These are phyloP conservation scores for Argyresthia albistria DNA, from an alignment of 2,888 invertebrate species.

Conservation along the genomic window DNA sequence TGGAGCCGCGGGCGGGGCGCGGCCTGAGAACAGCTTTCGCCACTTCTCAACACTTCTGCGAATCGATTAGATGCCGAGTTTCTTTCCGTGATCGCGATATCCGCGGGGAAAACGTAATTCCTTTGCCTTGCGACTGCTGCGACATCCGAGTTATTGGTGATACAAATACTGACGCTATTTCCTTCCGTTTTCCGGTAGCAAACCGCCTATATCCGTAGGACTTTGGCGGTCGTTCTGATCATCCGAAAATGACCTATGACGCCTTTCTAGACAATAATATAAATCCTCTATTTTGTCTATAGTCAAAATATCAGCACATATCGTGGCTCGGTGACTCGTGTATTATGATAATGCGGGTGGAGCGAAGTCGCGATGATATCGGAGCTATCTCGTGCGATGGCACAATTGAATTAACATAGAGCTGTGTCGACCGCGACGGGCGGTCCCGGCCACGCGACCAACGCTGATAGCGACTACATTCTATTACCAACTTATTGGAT, in stretches of 20 bases:
- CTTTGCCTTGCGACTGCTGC: neutral
- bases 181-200: no score
- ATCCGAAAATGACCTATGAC: no score
- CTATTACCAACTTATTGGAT: no score
- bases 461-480: conserved; percentile 10
- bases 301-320: conserved; percentile 16
- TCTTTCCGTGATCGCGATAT: conserved; percentile 36
- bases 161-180: no score
- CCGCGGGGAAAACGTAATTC: conserved; percentile 2
- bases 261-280: no score
- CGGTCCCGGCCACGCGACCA: conserved; percentile 64
- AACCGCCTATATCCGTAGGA: neutral
- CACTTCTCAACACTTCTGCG: conserved; percentile 65
- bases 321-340: conserved; percentile 59
- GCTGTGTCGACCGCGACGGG: conserved; percentile 50
- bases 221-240: neutral
- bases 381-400: conserved; percentile 36
- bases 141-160: no score
- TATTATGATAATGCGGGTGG: conserved; percentile 66
- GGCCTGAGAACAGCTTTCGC: conserved; percentile 62
- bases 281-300: neutral
- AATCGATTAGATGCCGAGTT: conserved; percentile 53
- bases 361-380: conserved; percentile 46
- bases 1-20: conserved; percentile 43
- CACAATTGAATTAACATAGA: conserved; percentile 72